Evolutionary conservation across 2,797 vertebrate genomes (phyloP), one percentile per base, ranked within the genome.

Genomic region (Nannoperca australis): DNA sequence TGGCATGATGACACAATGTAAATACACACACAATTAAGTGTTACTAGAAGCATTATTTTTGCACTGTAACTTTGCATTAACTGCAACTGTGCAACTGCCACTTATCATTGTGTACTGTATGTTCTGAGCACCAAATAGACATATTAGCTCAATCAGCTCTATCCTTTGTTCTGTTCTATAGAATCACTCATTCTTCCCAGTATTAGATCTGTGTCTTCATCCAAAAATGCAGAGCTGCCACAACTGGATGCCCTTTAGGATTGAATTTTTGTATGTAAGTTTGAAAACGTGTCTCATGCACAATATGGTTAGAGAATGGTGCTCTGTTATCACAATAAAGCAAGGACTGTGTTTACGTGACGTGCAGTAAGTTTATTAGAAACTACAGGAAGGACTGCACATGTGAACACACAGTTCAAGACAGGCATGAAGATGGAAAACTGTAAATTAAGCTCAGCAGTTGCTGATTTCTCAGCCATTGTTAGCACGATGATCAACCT

Each of bases 311-410:
- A 30, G 22, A 58, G 17, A 73, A n/a, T 14, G 4, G 24, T 15
- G 12, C 18, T 55, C 2, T 62, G 59, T 59, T 47, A 22, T 47
- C 22, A 24, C 53, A 65, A 38, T 74, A 62, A 53, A 67, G 20
- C 7, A n/a, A 9, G 3, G 34, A 44, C 14, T 47, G 0, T 38
- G 34, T 63, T 59, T 49, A n/a, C 71, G 67, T 42, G 13, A 59
- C 8, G 30, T 56, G 24, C 55, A 9, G 45, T 47, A 4, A 34
- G n/a, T 62, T 65, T 36, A 65, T 64, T 27, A 60, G 18, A 47
- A 76, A 76, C 30, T 42, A 42, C 20, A 72, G 42, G 50, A 56
- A 27, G 15, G 32, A 71, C 14, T 71, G 10, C n/a, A 58, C 20
- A 24, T 54, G 51, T 70, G 36, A 82, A 76, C 22, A 30, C 51